phyloP scores from a whole-genome alignment of 2,797 vertebrate species.

The Macropus fuliginosus region DNA sequence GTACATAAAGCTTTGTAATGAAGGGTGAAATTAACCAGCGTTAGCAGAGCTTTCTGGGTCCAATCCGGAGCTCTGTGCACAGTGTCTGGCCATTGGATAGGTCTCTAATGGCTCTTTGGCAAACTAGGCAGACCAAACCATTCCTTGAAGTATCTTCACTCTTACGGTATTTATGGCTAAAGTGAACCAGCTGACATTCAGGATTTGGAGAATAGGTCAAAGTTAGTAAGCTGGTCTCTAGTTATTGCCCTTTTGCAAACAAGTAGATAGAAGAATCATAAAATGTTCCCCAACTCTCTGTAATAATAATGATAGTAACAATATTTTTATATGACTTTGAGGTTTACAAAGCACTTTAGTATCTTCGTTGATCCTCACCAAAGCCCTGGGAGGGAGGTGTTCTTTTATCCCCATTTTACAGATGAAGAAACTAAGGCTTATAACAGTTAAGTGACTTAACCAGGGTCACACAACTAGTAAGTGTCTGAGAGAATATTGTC shows the following conservation, averaged over 20 bases:
- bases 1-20: constrained; percentile 62
- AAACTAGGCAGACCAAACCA: constrained; percentile 66
- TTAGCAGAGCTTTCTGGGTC: constrained; percentile 46
- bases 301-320: not conserved
- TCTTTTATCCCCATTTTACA: not conserved
- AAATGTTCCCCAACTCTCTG: constrained; percentile 29
- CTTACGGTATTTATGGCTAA: constrained; percentile 41
- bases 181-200: constrained; percentile 23
- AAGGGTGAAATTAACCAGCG: constrained; percentile 72
- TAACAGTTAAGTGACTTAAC: not conserved
- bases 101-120: constrained; percentile 42
- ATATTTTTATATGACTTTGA: not conserved
- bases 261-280: not conserved
- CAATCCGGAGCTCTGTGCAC: constrained; percentile 58
- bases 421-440: not conserved
- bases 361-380: not conserved
- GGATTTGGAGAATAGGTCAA: not conserved
- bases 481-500: not conserved
- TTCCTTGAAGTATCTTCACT: constrained; percentile 56
- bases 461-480: not conserved
- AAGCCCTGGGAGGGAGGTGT: not conserved
- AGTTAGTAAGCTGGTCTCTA: not conserved
- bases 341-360: not conserved
- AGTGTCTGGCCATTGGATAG: constrained; percentile 26
- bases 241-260: not conserved